Evolutionary conservation across 1,140 invertebrate species (phyloP).

Genomic region (Zaprionus ornatus): DNA sequence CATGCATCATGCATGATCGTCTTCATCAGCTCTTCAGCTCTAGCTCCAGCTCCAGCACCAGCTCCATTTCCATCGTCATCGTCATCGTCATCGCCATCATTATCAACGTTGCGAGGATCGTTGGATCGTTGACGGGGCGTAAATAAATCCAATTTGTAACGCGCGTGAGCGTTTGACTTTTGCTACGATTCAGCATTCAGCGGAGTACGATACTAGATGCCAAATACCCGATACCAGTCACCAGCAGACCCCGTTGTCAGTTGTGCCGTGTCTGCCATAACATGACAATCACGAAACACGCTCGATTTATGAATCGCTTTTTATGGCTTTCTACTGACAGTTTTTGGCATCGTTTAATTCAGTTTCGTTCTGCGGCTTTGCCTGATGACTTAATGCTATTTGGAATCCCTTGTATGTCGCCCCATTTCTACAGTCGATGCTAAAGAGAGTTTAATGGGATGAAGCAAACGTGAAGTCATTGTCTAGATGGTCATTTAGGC

Average conservation of each 20-base stretch:
- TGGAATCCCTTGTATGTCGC: neutral
- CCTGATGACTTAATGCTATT: slow-evolving; percentile 62
- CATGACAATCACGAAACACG: slow-evolving; percentile 65
- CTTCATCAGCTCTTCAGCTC: slow-evolving; percentile 6
- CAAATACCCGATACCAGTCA: slow-evolving; percentile 1
- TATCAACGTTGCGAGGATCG: slow-evolving; percentile 1
- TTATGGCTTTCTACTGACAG: slow-evolving; percentile 12
- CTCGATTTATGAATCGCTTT: slow-evolving; percentile 38
- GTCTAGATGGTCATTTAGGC: neutral
- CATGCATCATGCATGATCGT: slow-evolving; percentile 65
- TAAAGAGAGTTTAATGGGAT: slow-evolving; percentile 1
- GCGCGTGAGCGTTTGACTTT: slow-evolving; percentile 67
- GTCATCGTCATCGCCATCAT: slow-evolving; percentile 29
- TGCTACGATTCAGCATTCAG: slow-evolving; percentile 3
- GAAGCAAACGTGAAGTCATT: neutral
- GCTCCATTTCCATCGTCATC: slow-evolving; percentile 6
- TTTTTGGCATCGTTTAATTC: slow-evolving; percentile 48
- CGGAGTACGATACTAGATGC: neutral
- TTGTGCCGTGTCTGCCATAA: slow-evolving; percentile 64
- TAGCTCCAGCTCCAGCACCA: neutral
- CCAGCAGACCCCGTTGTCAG: slow-evolving; percentile 10
- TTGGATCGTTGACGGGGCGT: slow-evolving; percentile 55
- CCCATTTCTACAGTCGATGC: neutral
- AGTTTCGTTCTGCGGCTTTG: slow-evolving; percentile 62
- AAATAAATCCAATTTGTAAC: slow-evolving; percentile 73